Conservation (phyloP, 2,797 vertebrate species). For the Cottoperca gobio region DNA sequence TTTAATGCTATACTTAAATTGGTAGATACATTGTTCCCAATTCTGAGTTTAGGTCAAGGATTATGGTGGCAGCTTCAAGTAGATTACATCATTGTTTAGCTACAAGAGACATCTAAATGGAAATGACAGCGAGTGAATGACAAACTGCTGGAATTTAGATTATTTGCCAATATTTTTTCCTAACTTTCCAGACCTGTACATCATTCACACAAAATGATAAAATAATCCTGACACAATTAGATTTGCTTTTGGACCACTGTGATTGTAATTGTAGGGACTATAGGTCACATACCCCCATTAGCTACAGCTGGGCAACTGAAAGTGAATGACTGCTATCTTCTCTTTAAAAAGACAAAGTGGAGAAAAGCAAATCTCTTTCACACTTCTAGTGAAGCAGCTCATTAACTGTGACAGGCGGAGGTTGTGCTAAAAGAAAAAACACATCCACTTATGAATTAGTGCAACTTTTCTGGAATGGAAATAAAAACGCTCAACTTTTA, state of each 20-base stretch:
- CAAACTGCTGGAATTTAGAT: neutral
- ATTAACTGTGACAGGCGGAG: neutral
- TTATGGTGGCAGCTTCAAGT: neutral
- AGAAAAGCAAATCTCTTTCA: neutral
- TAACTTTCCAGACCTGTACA: neutral
- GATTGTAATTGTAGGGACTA: neutral
- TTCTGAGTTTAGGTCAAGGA: neutral
- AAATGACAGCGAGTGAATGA: neutral
- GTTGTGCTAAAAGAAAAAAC: neutral
- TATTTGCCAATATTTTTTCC: neutral
- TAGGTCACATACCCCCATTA: neutral
- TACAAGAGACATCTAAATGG: neutral
- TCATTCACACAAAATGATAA: neutral
- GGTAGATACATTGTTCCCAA: neutral
- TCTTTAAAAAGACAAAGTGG: neutral
- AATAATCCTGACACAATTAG: neutral
- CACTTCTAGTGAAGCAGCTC: conserved; percentile 15
- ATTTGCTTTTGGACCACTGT: neutral
- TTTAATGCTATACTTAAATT: neutral
- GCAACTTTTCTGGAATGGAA: conserved; percentile 25
- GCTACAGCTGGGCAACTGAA: neutral
- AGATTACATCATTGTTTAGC: neutral
- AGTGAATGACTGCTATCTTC: neutral
- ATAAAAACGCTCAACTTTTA: conserved; percentile 28
- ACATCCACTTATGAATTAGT: neutral